A percentile compares a stretch with the other conserved stretches of the same genome.
These are phyloP conservation scores for Manduca sexta DNA, from an alignment of 1,140 invertebrate species.

Conservation along the genomic window DNA sequence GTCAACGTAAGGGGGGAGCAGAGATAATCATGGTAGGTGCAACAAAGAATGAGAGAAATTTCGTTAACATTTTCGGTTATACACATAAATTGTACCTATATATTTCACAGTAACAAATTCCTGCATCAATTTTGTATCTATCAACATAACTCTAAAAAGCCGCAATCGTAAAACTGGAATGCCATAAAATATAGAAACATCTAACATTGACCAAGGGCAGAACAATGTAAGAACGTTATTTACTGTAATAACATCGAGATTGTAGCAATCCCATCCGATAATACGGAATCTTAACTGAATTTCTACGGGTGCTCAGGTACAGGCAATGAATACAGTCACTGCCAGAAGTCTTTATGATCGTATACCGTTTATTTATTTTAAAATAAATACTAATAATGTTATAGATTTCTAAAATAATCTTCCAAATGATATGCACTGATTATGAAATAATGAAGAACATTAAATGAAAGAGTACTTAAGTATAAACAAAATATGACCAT, in stretches of 20 bases:
- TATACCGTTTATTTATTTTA: background rate
- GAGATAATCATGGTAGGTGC: too few relatives aligned
- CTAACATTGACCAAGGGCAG: background rate
- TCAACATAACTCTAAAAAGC: background rate
- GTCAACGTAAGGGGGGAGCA: too few relatives aligned
- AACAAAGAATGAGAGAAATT: too few relatives aligned
- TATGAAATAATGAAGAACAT: too few relatives aligned
- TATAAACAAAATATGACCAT: too few relatives aligned
- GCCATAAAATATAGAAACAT: background rate
- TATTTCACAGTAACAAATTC: background rate
- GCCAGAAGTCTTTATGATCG: background rate
- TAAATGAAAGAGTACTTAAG: too few relatives aligned
- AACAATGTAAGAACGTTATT: constrained; percentile 4
- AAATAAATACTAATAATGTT: too few relatives aligned
- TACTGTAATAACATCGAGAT: constrained; percentile 12
- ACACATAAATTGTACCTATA: too few relatives aligned
- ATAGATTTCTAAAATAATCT: too few relatives aligned
- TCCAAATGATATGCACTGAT: too few relatives aligned
- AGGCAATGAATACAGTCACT: constrained; percentile 1
- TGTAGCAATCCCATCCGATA: constrained; percentile 15
- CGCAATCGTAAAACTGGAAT: background rate
- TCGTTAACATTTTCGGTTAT: too few relatives aligned
- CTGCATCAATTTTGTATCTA: background rate
- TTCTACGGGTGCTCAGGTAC: background rate
- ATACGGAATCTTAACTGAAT: constrained; percentile 18